A percentile compares a stretch with the other conserved stretches of the same genome.
These are phyloP conservation scores for Heterodera carotae DNA, from an alignment of 1,140 invertebrate genomes.

Conservation along the genomic window DNA sequence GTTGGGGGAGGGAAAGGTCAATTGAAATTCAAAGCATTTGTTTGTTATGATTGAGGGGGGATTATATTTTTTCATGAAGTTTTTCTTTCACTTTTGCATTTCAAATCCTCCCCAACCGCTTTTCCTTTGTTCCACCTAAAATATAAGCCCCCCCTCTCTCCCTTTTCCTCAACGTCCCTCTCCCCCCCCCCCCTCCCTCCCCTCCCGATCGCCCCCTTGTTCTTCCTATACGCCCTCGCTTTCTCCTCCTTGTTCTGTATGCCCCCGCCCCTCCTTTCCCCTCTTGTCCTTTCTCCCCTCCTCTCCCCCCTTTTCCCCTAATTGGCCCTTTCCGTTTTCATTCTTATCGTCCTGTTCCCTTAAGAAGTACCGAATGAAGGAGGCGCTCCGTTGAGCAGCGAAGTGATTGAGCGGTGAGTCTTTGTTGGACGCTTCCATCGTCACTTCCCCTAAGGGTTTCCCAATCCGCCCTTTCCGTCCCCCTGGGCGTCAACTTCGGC, in stretches of 20 bases:
- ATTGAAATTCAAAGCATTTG: not conserved
- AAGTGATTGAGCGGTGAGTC: conserved; percentile 3
- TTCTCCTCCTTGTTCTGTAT: too few relatives aligned
- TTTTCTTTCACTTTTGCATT: too few relatives aligned
- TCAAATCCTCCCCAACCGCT: too few relatives aligned
- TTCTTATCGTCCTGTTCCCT: not conserved
- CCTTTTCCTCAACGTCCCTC: too few relatives aligned
- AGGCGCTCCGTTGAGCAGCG: conserved; percentile 8
- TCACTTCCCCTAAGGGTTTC: conserved; percentile 5
- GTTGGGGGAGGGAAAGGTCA: not conserved
- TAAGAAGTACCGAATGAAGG: conserved; percentile 18
- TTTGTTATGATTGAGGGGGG: not conserved
- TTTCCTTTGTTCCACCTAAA: too few relatives aligned
- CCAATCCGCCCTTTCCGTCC: conserved; percentile 28
- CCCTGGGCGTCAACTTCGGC: conserved; percentile 27
- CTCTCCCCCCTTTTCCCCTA: not conserved
- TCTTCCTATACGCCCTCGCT: too few relatives aligned
- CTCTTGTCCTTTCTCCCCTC: not conserved
- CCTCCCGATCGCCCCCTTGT: too few relatives aligned
- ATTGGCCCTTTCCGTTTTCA: conserved; percentile 5
- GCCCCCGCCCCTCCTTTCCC: too few relatives aligned
- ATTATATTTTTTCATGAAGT: too few relatives aligned
- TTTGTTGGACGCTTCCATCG: not conserved
- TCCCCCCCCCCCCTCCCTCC: too few relatives aligned
- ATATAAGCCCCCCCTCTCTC: too few relatives aligned